Conservation (phyloP, 2,888 invertebrate species). For the Quadroppia sp. region DNA sequence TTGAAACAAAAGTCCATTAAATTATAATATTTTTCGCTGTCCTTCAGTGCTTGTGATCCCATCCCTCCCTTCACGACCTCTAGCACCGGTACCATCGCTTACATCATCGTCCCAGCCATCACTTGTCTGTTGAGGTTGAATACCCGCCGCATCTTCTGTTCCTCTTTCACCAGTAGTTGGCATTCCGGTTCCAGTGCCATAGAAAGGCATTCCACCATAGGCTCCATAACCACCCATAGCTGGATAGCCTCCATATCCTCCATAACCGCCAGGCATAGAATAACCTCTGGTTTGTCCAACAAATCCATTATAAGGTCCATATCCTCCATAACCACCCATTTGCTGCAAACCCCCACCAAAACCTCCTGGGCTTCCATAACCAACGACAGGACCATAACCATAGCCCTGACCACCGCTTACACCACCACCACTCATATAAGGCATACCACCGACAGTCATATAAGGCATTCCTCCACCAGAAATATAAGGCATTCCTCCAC, state of each 20-base stretch:
- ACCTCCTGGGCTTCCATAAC: background rate
- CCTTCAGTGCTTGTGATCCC: too few species aligned
- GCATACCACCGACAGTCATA: background rate
- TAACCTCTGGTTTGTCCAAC: too few species aligned
- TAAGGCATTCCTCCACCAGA: background rate
- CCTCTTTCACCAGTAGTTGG: too few species aligned
- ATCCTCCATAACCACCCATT: background rate
- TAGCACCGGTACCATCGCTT: background rate
- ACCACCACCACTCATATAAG: background rate
- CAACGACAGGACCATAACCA: background rate
- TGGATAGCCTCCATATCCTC: conserved; percentile 3
- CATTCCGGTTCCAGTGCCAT: background rate
- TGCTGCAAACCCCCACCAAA: background rate
- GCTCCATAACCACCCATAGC: background rate
- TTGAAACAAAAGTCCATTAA: too few species aligned
- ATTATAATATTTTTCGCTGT: too few species aligned
- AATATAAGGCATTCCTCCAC: background rate
- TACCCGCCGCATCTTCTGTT: too few species aligned
- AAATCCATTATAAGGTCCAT: background rate
- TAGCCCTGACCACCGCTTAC: background rate
- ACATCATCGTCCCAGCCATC: background rate
- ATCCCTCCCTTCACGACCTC: too few species aligned
- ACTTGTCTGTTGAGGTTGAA: too few species aligned
- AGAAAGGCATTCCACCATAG: background rate
- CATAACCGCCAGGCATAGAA: background rate